Evolutionary conservation across 2,888 invertebrate genomes (phyloP), one percentile per base, ranked within the genome.

Genomic region (Sepiola atlantica): DNA sequence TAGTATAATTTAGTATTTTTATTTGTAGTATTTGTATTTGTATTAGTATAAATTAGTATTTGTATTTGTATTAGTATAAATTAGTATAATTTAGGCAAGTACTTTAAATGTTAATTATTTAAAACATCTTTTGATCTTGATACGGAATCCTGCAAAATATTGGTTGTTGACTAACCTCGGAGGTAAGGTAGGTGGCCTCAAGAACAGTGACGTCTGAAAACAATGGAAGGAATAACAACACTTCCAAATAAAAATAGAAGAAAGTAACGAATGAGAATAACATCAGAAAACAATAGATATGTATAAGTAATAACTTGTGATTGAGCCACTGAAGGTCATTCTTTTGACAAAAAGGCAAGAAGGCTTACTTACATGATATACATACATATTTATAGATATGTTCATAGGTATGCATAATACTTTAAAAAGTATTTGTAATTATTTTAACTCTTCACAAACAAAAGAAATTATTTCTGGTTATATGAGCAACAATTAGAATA

Each of bases 191-290:
- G 77, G n/a, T 77, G n/a, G 77, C 77, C 77, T 18, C 77, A 77
- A 77, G 77, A 77, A 77, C n/a, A 77, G 77, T 77, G 28, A 77
- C 2, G n/a, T 77, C 77, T 77, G 77, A 77, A 77, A 77, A 32
- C 77, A 77, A 77, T n/a, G n/a, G n/a, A 77, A 77, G 77, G 77
- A 77, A 77, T 77, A 77, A 77, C 77, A 77, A n/a, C 77, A n/a
- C n/a, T 77, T 77, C 77, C 77, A 77, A 77, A 77, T 77, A 16
- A 32, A 77, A 77, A 77, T 1, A 77, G 16, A n/a, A n/a, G 12
- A 77, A 77, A n/a, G 16, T 77, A 77, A 2, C 45, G 45, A 77
- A 77, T 77, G n/a, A 77, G 77, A 77, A 77, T n/a, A 77, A 77
- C n/a, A 77, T n/a, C 14, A 32, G 77, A n/a, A 77, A 77, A 77